Evolutionary conservation across 2,797 vertebrate genomes (phyloP), one percentile per base, ranked within the genome.

Genomic region (Mallotus villosus): DNA sequence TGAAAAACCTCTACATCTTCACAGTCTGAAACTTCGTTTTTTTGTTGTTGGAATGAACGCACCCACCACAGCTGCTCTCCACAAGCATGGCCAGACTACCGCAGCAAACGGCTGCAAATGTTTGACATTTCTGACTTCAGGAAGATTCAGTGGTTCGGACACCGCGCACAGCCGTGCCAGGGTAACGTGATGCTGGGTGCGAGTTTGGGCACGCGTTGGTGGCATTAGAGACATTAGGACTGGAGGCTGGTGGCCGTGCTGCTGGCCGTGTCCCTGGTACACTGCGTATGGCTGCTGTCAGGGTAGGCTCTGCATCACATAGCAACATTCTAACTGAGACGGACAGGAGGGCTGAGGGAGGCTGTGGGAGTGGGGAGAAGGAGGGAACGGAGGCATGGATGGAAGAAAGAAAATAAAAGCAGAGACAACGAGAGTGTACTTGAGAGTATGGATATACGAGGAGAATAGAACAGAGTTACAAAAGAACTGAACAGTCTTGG

Each of bases 81-180:
- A 92, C 84, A 87, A 79, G 82, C 82, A 8, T 91, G 80, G 90
- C 90, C 87, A 79, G 91, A 89, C 87, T 91, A 85, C 89, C 88
- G 86, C 7, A 0, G 78, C 77, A 74, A 86, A 89, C 79, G 85
- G 82, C 75, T 85, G 76, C 80, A 61, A 78, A 87, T 74, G 75
- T 67, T 86, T 81, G 81, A 79, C 74, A 82, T 78, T 81, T 17
- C 27, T 67, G 75, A 81, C 86, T 88, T 84, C 4, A 60, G 74
- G 77, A 81, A 53, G 63, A 74, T 60, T 73, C 64, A 62, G 51
- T 60, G 41, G 63, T 58, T 11, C 70, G n/a, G 46, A 49, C 5
- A 9, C 57, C 4, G 16, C 59, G 27, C 24, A 59, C 49, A 25
- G 21, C 60, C 63, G 71, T 27, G 51, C 14, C 16, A 4, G 14